Evolutionary conservation across 2,113 vertebrate genomes (phyloP).

Genomic region (Pogona vitticeps): DNA sequence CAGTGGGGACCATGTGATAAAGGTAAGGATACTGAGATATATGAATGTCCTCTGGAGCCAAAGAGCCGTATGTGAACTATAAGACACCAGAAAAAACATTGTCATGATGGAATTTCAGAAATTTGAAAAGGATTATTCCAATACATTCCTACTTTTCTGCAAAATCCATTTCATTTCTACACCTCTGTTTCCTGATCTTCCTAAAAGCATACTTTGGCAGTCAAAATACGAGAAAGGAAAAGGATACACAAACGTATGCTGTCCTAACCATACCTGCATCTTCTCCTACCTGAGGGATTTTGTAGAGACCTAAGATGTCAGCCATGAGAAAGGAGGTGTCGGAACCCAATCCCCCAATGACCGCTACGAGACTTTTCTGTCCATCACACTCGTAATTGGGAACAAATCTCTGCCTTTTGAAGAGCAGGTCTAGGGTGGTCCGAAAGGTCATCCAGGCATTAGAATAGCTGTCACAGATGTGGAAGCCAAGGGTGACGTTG

Average conservation of each 20-base stretch:
- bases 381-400: not conserved
- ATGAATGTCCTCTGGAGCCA: not conserved
- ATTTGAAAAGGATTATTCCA: too few relatives aligned
- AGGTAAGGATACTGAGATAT: not conserved
- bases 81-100: not conserved
- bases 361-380: not conserved
- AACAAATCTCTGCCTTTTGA: not conserved
- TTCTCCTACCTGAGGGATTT: not conserved
- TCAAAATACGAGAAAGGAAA: too few relatives aligned
- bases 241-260: too few relatives aligned
- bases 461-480: not conserved
- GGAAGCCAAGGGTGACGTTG: not conserved
- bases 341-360: not conserved
- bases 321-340: not conserved
- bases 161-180: too few relatives aligned
- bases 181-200: too few relatives aligned
- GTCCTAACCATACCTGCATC: too few relatives aligned
- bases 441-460: not conserved
- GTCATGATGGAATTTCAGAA: too few relatives aligned
- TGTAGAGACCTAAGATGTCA: not conserved
- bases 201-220: too few relatives aligned
- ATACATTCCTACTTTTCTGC: too few relatives aligned
- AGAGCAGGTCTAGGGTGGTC: not conserved
- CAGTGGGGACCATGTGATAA: not conserved
- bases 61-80: not conserved